These are phyloP conservation scores for Setophaga kirtlandii DNA, from an alignment of 2,113 vertebrate species.

Conservation along the genomic window DNA sequence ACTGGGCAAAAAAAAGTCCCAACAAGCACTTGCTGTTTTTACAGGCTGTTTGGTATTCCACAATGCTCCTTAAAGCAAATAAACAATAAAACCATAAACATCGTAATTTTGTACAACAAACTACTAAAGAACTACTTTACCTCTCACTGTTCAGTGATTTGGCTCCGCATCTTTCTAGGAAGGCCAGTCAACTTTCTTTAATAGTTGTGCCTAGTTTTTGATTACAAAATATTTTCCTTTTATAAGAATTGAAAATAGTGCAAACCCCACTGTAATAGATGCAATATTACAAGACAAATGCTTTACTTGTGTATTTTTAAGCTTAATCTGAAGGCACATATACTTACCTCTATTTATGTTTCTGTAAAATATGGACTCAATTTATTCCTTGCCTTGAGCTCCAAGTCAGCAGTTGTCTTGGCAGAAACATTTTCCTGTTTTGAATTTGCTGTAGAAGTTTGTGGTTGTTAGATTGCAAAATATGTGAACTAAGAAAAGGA, in stretches of 20 bases:
- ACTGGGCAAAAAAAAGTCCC: neutral
- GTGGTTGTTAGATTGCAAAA: constrained; percentile 44
- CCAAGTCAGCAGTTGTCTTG: constrained; percentile 40
- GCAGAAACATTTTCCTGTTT: constrained; percentile 26
- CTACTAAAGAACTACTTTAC: neutral
- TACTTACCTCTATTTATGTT: neutral
- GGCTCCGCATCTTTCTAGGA: neutral
- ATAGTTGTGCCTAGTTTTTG: neutral
- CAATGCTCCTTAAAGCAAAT: neutral
- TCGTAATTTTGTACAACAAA: neutral
- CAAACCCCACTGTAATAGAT: neutral
- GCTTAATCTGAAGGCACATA: neutral
- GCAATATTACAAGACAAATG: neutral
- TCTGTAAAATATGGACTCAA: neutral
- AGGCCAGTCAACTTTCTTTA: neutral
- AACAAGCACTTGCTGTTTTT: neutral
- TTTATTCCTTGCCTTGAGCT: constrained; percentile 35
- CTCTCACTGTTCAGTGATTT: neutral
- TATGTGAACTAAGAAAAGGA: constrained; percentile 5
- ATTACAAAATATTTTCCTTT: neutral
- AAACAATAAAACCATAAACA: neutral
- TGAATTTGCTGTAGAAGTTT: constrained; percentile 30
- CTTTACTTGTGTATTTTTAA: neutral
- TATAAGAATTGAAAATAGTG: neutral
- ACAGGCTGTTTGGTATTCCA: neutral